phyloP scores from a whole-genome alignment of 1,140 invertebrate species.

The Orchesella cincta region DNA sequence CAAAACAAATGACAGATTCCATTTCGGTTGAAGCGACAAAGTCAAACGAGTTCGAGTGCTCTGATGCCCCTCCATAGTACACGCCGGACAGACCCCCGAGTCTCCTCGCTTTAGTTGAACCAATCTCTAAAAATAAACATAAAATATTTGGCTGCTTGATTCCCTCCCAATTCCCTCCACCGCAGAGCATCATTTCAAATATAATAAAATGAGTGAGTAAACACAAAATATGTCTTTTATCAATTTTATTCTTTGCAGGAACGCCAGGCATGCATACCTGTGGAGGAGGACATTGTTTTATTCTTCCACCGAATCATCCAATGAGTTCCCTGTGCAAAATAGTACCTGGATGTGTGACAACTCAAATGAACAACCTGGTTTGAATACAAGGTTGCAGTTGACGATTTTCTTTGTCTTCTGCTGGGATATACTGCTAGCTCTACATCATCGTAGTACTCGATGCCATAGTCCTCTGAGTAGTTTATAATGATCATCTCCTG shows the following conservation, averaged over 20 bases:
- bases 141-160: too few species aligned
- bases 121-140: too few species aligned
- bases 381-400: not conserved
- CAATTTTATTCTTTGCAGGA: conserved; percentile 20
- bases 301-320: conserved; percentile 29
- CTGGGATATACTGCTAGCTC: too few species aligned
- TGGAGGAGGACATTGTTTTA: not conserved
- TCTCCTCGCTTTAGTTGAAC: too few species aligned
- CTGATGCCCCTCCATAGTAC: not conserved
- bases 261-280: too few species aligned
- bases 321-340: conserved; percentile 7
- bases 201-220: not conserved
- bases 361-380: not conserved
- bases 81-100: not conserved
- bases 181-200: too few species aligned
- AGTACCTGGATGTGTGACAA: conserved; percentile 1
- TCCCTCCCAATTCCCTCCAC: too few species aligned
- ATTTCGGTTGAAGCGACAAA: not conserved
- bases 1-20: conserved; percentile 22
- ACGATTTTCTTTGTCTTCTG: not conserved
- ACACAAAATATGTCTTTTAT: not conserved
- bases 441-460: not conserved
- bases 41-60: not conserved
- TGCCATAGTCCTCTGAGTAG: not conserved
- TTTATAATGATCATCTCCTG: conserved; percentile 7